A percentile compares a stretch with the other conserved stretches of the same genome.
Conservation (phyloP, 2,113 vertebrate species). For the Pseudorectes ferrugineus region DNA sequence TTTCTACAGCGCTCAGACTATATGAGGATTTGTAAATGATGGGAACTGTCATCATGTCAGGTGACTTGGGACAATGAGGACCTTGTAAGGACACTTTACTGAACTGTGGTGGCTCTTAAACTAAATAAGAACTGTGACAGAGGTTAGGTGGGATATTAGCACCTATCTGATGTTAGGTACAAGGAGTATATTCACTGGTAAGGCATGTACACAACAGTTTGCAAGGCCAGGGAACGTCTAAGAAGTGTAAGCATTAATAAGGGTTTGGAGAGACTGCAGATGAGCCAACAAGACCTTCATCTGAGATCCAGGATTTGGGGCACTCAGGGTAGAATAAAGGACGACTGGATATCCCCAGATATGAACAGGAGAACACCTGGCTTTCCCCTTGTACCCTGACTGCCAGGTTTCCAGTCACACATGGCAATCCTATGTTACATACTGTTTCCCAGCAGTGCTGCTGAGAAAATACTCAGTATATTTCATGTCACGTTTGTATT, state of each 20-base stretch:
- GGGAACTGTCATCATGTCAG: neutral
- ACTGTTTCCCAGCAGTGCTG: neutral
- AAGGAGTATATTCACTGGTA: neutral
- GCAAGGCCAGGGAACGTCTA: neutral
- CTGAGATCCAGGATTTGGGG: neutral
- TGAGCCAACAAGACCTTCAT: neutral
- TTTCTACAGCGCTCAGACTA: neutral
- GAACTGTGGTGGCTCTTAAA: neutral
- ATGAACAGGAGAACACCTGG: neutral
- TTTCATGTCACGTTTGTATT: neutral
- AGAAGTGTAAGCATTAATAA: neutral
- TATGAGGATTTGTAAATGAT: neutral
- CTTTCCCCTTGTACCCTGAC: neutral
- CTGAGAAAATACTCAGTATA: neutral
- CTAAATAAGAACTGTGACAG: neutral
- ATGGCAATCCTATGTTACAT: neutral
- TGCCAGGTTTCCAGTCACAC: neutral
- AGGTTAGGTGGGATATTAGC: neutral
- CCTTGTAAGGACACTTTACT: neutral
- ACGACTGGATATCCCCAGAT: neutral
- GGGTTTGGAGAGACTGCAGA: neutral
- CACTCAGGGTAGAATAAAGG: neutral
- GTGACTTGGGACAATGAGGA: neutral
- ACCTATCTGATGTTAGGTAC: neutral
- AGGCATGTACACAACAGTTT: neutral